Evolutionary conservation across 2,113 vertebrate genomes (phyloP), one percentile per base, ranked within the genome.

Genomic region (Ammodytes marinus): DNA sequence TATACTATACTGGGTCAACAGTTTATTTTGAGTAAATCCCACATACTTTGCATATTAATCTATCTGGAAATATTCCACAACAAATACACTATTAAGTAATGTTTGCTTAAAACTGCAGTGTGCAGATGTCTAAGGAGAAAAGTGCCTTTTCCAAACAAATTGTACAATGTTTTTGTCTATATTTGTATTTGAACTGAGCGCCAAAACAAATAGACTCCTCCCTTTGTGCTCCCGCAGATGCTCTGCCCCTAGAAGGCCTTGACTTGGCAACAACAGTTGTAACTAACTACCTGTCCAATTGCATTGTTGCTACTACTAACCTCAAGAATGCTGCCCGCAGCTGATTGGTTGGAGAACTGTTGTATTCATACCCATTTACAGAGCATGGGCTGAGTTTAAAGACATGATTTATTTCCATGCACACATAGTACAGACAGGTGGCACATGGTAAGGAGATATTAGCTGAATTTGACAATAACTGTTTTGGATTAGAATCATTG

Each of bases 11-110:
- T 53, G 8, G 39, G 1, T 60, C 15, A 43, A 9, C 11, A 46
- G 47, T 60, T 53, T 60, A 42, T 69, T 66, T 73, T 42, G 5
- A 79, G 49, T 69, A 19, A 60, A 45, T 75, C 13, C 59, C 17
- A n/a, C n/a, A 15, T 47, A 35, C 12, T n/a, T 19, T 57, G 27
- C 1, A 13, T 17, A 42, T 35, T 50, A 58, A 85, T 74, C 69
- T 45, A 27, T 60, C 66, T 55, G 2, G 66, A 74, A 77, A 73
- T 83, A 54, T 58, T 55, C 35, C 55, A 54, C 19, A 9, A 5
- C 35, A 70, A 54, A 50, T 74, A 4, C 27, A 69, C 11, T n/a
- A 60, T 69, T 53, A 9, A 47, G n/a, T 19, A 27, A 46, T 15
- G 8, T 53, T 54, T 37, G 15, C 69, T 45, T 8, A 60, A 66